Evolutionary conservation across 2,888 invertebrate species (phyloP).

Genomic region (Tipula vernalis): DNA sequence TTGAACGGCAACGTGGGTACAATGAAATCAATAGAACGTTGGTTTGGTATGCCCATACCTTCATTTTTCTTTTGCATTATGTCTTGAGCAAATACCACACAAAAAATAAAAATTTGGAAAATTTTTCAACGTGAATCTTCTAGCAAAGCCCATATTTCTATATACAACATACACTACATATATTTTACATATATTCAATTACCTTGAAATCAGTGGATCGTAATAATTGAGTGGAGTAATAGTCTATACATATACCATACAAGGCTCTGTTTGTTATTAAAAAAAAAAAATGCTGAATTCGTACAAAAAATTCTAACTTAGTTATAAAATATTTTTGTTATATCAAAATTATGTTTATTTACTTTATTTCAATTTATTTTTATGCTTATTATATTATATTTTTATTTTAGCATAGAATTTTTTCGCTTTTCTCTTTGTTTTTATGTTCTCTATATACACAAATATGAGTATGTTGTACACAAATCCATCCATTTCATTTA

Average conservation of each 20-base stretch:
- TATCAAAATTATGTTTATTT: background rate
- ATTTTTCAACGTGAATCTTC: background rate
- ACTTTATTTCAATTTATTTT: slow-evolving; percentile 4
- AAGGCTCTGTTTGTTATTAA: background rate
- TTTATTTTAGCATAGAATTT: background rate
- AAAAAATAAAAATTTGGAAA: background rate
- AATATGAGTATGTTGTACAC: background rate
- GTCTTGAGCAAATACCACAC: background rate
- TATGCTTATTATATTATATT: background rate
- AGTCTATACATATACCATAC: background rate
- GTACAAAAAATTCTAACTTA: background rate
- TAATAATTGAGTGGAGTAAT: background rate
- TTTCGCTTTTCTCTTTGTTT: background rate
- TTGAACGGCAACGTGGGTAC: background rate
- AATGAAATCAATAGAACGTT: background rate
- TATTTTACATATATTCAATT: background rate
- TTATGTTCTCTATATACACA: background rate
- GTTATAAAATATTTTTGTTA: background rate
- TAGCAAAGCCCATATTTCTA: background rate
- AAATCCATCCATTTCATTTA: background rate
- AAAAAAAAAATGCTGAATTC: background rate
- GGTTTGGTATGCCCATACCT: background rate
- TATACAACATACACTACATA: background rate
- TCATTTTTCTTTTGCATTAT: background rate
- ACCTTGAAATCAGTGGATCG: background rate